phyloP scores from a whole-genome alignment of 2,797 vertebrate species.

The Hyperoplus lanceolatus region DNA sequence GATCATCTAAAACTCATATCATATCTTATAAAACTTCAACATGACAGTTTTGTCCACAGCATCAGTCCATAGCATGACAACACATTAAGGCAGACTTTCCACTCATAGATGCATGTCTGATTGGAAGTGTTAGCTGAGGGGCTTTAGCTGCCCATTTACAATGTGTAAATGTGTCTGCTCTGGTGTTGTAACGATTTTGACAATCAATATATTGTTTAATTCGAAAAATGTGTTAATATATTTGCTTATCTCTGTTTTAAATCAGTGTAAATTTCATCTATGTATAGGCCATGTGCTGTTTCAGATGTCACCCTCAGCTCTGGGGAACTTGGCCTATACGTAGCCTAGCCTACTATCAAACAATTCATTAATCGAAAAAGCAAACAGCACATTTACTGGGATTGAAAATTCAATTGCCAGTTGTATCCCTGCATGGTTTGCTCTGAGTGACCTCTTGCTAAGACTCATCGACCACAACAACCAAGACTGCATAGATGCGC shows the following conservation, averaged over 20 bases:
- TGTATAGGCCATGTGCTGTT: too few relatives aligned
- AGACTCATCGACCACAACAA: not conserved
- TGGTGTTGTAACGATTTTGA: not conserved
- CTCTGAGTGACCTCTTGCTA: slow-evolving; percentile 5
- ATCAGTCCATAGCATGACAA: not conserved
- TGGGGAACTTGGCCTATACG: not conserved
- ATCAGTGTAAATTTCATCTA: too few relatives aligned
- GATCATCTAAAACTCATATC: not conserved
- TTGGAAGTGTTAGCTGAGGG: not conserved
- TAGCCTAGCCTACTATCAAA: too few relatives aligned
- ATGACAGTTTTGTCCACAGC: not conserved
- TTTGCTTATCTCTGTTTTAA: not conserved
- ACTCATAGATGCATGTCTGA: not conserved
- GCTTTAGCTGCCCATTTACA: not conserved
- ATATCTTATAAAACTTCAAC: not conserved
- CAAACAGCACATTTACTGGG: not conserved
- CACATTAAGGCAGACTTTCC: not conserved
- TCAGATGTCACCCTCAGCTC: not conserved
- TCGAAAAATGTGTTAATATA: too few relatives aligned
- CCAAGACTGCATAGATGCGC: not conserved
- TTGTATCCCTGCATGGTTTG: not conserved
- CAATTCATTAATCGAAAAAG: not conserved
- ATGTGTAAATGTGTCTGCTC: not conserved
- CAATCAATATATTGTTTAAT: not conserved
- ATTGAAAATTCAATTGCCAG: not conserved